phyloP scores from a whole-genome alignment of 2,113 vertebrate genomes.

The Calonectris borealis region DNA sequence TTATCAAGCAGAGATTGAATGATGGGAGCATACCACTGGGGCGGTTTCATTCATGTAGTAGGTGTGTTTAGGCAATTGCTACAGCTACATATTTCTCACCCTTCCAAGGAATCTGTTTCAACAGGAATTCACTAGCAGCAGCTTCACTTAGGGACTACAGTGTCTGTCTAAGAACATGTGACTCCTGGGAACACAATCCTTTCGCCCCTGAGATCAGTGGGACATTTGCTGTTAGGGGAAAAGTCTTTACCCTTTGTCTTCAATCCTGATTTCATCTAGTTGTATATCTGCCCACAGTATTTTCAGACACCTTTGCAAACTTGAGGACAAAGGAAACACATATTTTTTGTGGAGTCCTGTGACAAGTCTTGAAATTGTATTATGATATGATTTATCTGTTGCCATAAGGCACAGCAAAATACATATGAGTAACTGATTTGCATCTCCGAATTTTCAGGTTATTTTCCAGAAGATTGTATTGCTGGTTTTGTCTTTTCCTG shows the following conservation, averaged over 20 bases:
- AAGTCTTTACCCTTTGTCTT: neutral
- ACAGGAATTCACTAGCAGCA: neutral
- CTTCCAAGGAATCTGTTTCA: neutral
- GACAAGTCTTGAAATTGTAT: neutral
- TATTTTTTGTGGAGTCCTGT: neutral
- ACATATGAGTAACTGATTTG: neutral
- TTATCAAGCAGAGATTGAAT: slow-evolving; percentile 7
- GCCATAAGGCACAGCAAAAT: neutral
- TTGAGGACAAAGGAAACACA: neutral
- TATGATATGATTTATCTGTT: neutral
- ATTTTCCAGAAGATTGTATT: neutral
- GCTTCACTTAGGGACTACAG: neutral
- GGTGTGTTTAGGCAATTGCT: neutral
- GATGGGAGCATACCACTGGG: neutral
- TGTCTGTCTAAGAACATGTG: neutral
- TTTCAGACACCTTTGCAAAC: neutral
- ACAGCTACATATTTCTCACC: neutral
- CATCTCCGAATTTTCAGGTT: neutral
- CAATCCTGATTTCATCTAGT: neutral
- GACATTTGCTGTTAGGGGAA: neutral
- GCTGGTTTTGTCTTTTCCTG: neutral
- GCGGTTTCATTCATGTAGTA: neutral
- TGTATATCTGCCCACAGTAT: neutral
- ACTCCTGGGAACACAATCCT: neutral
- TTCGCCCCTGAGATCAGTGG: neutral